Conservation (phyloP, 2,113 vertebrate species). For the Synchiropus splendidus region DNA sequence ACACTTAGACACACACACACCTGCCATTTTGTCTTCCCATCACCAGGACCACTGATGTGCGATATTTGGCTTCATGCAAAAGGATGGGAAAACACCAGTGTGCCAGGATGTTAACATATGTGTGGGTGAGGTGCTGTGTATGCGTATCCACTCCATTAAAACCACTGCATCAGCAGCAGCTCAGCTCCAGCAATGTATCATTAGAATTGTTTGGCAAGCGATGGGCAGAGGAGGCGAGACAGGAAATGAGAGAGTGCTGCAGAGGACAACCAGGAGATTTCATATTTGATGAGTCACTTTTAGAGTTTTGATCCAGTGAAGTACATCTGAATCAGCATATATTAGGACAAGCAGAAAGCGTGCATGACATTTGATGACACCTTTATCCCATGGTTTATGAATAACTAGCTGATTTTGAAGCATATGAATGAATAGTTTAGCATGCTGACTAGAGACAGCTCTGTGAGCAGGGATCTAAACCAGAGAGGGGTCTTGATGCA, state of each 20-base stretch:
- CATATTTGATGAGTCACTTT: not conserved
- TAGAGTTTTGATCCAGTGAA: not conserved
- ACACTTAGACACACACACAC: not conserved
- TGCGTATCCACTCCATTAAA: slow-evolving; percentile 3
- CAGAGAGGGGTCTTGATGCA: too few species aligned
- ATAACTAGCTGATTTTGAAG: too few species aligned
- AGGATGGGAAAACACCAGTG: not conserved
- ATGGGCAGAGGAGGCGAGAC: slow-evolving; percentile 3
- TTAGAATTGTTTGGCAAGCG: slow-evolving; percentile 9
- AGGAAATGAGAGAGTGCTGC: slow-evolving; percentile 19
- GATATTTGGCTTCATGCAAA: not conserved
- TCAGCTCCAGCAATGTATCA: slow-evolving; percentile 1
- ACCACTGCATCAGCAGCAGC: slow-evolving; percentile 16
- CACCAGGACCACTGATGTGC: slow-evolving; percentile 1
- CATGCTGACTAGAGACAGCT: too few species aligned
- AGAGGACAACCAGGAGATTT: slow-evolving; percentile 1
- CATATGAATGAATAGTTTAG: too few species aligned
- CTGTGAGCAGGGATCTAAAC: too few species aligned
- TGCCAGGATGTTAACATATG: not conserved
- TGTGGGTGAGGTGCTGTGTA: not conserved
- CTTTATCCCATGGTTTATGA: too few species aligned
- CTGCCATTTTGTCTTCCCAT: slow-evolving; percentile 9
- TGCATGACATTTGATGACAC: not conserved
- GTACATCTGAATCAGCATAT: not conserved
- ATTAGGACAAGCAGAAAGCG: not conserved